Evolutionary conservation across 2,888 invertebrate species (phyloP), one percentile per base, ranked within the genome.

Genomic region (Macaria liturata): DNA sequence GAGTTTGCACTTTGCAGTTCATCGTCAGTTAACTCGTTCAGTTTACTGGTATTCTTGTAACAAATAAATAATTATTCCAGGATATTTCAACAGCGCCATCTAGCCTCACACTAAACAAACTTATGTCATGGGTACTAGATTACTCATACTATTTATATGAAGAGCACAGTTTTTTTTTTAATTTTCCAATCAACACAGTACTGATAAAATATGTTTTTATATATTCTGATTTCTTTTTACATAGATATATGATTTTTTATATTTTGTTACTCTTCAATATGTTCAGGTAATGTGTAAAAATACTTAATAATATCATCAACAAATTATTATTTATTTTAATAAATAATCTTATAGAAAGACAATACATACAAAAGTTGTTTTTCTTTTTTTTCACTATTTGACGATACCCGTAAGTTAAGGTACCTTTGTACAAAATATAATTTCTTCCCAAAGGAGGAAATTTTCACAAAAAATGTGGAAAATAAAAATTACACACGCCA

Each of bases 231-330:
- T 74, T 73, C 69, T 75, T 70, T 73, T 72, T 84, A 82, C 83
- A 86, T 81, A 86, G 85, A 86, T 74, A 69, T 72, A 74, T 70
- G 74, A 71, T 74, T 81, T 47, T 59, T 83, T 80, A 86, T 87
- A 83, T 83, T 83, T 84, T 84, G 76, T 82, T 78, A 82, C 81
- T 86, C 83, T 83, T 81, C 76, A 81, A 80, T 88, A 86, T 87
- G 84, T 78, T 88, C 84, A 88, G 86, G 84, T 88, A 86, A 82
- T 89, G 83, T 90, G 89, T 90, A 90, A 91, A 91, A 90, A 91
- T 90, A 90, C 83, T 83, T 85, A 88, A 87, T 87, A 83, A 81
- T 81, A 78, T 83, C 73, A 70, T 83, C 81, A 90, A 89, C 88
- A 89, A 89, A 86, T 83, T 72, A 89, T 88, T 89, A 88, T 81